Evolutionary conservation across 2,888 invertebrate genomes (phyloP).

Genomic region (Leucania comma): DNA sequence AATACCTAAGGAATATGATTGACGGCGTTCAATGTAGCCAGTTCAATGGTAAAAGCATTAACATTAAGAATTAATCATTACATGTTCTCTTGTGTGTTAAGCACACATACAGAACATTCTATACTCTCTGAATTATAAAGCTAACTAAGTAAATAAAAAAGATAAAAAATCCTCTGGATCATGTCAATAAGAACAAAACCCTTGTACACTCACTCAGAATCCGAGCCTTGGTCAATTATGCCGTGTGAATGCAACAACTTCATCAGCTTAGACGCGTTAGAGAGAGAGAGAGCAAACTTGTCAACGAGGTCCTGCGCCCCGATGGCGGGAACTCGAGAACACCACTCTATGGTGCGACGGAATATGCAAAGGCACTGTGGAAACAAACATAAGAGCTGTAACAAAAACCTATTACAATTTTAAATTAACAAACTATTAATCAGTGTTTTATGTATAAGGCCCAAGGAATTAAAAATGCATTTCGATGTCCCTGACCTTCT

Average conservation of each 20-base stretch:
- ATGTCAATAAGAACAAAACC: not conserved
- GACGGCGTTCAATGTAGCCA: too few species aligned
- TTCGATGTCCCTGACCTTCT: too few species aligned
- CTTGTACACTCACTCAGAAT: conserved; percentile 68
- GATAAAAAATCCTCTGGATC: too few species aligned
- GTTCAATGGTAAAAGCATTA: too few species aligned
- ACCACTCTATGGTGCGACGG: conserved; percentile 76
- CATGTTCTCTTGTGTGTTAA: too few species aligned
- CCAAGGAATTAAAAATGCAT: too few species aligned
- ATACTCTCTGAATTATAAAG: too few species aligned
- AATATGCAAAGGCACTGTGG: conserved; percentile 77
- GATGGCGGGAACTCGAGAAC: conserved; percentile 48
- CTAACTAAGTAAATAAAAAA: not conserved
- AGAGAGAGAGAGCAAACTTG: conserved; percentile 64
- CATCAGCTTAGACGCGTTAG: conserved; percentile 72
- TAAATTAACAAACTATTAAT: too few species aligned
- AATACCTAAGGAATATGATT: too few species aligned
- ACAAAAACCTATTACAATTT: not conserved
- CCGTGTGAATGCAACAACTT: conserved; percentile 67
- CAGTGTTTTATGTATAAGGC: too few species aligned
- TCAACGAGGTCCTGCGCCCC: conserved; percentile 51
- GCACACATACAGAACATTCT: too few species aligned
- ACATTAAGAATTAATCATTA: too few species aligned
- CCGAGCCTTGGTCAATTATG: conserved; percentile 59
- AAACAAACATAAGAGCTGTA: not conserved